Conservation (phyloP, 2,113 vertebrate species). For the Halcyon malimbica region DNA sequence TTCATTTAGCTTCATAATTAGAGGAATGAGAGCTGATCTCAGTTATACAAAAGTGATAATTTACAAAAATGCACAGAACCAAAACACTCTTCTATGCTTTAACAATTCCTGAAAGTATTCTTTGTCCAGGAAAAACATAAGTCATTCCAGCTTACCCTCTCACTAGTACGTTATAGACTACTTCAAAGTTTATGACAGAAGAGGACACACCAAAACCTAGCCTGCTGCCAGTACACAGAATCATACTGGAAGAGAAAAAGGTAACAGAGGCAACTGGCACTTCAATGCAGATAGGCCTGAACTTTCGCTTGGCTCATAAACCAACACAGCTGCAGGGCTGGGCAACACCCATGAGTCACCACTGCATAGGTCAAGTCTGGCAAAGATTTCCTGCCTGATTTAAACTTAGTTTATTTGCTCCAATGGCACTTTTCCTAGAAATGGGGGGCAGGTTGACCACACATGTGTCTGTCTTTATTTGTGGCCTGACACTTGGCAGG, state of each 20-base stretch:
- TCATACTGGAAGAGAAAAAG: neutral
- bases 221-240: neutral
- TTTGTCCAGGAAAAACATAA: neutral
- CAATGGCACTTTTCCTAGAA: conserved; percentile 8
- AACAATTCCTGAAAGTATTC: neutral
- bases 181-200: neutral
- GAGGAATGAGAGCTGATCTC: neutral
- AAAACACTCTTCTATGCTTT: neutral
- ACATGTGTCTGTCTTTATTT: conserved; percentile 16
- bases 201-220: neutral
- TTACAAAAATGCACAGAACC: neutral
- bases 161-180: neutral
- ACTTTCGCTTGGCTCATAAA: neutral
- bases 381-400: conserved; percentile 35
- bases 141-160: neutral
- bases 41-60: neutral
- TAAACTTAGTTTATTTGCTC: neutral
- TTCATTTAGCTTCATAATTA: neutral
- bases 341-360: neutral
- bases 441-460: conserved; percentile 19
- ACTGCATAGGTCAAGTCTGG: neutral
- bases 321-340: neutral
- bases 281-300: neutral
- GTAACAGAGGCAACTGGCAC: neutral
- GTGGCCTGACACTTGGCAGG: conserved; percentile 42